Evolutionary conservation across 2,888 invertebrate species (phyloP).

Genomic region (Drosophila subquinaria): DNA sequence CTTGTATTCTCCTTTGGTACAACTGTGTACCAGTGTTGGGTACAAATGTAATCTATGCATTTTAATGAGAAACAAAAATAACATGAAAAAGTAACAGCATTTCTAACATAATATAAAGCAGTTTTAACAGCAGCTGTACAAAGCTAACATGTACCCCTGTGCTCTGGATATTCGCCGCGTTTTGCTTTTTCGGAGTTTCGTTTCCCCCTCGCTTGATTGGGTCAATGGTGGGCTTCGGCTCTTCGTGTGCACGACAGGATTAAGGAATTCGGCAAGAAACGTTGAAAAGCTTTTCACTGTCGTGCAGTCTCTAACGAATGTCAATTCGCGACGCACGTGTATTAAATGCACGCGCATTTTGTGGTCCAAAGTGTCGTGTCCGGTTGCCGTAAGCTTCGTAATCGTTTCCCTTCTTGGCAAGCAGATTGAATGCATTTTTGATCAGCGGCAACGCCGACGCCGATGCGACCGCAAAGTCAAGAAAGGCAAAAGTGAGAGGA

Average conservation of each 20-base stretch:
- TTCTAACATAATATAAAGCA: no score
- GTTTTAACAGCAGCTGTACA: constrained; percentile 10
- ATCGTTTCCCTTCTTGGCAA: constrained; percentile 21
- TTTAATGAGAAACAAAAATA: neutral
- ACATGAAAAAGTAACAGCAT: neutral
- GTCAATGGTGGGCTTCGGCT: constrained; percentile 15
- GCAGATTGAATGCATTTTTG: constrained; percentile 59
- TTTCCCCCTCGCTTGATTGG: neutral
- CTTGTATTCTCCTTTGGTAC: neutral
- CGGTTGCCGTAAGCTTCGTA: constrained; percentile 30
- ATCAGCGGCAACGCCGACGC: constrained; percentile 34
- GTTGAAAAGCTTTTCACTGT: constrained; percentile 51
- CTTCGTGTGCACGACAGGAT: constrained; percentile 13
- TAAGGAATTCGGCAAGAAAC: constrained; percentile 25
- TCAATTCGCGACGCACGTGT: constrained; percentile 72
- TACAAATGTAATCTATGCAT: neutral
- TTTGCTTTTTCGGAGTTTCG: constrained; percentile 46
- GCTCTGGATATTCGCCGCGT: constrained; percentile 46
- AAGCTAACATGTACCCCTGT: constrained; percentile 9
- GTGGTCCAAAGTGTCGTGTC: constrained; percentile 31
- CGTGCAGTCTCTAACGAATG: constrained; percentile 62
- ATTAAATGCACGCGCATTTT: constrained; percentile 13
- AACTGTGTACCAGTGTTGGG: neutral
- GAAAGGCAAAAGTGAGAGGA: constrained; percentile 50
- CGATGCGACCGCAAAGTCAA: constrained; percentile 4